phyloP scores from a whole-genome alignment of 2,888 invertebrate species.

The Aspidapion aeneum region DNA sequence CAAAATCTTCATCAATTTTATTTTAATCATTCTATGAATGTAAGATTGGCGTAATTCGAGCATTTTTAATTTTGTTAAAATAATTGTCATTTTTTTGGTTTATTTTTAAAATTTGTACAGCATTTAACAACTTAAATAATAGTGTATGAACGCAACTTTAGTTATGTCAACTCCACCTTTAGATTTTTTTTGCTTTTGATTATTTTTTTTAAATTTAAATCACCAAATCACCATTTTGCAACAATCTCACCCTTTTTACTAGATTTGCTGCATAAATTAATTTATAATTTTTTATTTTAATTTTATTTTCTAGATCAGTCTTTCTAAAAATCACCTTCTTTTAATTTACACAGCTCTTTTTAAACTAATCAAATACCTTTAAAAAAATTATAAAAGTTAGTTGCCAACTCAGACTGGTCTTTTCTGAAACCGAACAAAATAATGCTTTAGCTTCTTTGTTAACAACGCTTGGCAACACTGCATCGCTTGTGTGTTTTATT shows the following conservation, averaged over 20 bases:
- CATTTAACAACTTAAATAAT: constrained; percentile 20
- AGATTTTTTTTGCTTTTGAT: constrained; percentile 23
- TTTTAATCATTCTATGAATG: constrained; percentile 24
- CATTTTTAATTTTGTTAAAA: constrained; percentile 29
- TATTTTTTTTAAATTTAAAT: constrained; percentile 22
- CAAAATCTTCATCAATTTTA: neutral
- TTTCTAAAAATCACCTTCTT: constrained; percentile 23
- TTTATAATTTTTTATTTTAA: constrained; percentile 29
- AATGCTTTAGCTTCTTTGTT: constrained; percentile 45
- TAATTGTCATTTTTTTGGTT: neutral
- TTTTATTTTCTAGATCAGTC: constrained; percentile 43
- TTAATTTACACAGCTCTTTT: neutral
- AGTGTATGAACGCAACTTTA: constrained; percentile 27
- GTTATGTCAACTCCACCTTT: constrained; percentile 43
- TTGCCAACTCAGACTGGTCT: constrained; percentile 66
- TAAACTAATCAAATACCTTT: neutral
- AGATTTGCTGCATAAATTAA: constrained; percentile 48
- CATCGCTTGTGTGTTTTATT: constrained; percentile 34
- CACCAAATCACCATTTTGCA: constrained; percentile 46
- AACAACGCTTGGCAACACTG: constrained; percentile 37
- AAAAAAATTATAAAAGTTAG: constrained; percentile 50
- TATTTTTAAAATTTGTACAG: neutral
- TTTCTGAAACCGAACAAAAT: constrained; percentile 58
- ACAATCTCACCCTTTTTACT: constrained; percentile 43
- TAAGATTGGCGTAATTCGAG: constrained; percentile 43